These are phyloP conservation scores for Lethrus apterus DNA, from an alignment of 1,140 invertebrate genomes.

Conservation along the genomic window DNA sequence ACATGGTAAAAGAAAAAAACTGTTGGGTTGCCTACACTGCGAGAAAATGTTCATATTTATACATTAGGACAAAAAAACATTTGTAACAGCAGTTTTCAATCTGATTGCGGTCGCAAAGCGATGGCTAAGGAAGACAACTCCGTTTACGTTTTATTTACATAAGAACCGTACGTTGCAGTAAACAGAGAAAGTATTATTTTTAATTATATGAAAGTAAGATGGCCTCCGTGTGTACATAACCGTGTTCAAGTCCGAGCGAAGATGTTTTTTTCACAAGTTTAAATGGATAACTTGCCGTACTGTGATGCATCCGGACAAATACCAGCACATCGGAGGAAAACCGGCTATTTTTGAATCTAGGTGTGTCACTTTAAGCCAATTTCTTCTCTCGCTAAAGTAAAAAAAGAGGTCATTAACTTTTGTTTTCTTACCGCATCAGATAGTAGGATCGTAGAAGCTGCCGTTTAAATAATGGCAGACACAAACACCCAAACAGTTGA, in stretches of 20 bases:
- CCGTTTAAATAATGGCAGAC: constrained; percentile 16
- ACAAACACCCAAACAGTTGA: constrained; percentile 41
- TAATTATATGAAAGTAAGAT: constrained; percentile 12
- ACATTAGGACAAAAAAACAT: too few relatives aligned
- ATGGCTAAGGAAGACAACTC: too few relatives aligned
- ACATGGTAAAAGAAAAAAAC: too few relatives aligned
- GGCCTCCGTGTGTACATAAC: constrained; percentile 9
- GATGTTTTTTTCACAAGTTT: neutral
- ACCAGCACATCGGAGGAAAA: neutral
- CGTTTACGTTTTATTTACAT: too few relatives aligned
- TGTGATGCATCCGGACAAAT: constrained; percentile 7
- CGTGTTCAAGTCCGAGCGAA: too few relatives aligned
- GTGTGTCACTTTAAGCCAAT: constrained; percentile 1
- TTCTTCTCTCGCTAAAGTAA: neutral
- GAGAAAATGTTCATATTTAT: too few relatives aligned
- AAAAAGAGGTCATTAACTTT: constrained; percentile 10
- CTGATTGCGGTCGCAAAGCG: too few relatives aligned
- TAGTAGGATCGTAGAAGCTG: constrained; percentile 4
- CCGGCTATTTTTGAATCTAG: neutral
- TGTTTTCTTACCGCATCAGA: constrained; percentile 4
- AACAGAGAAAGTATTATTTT: constrained; percentile 13
- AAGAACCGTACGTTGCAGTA: too few relatives aligned
- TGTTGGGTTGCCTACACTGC: too few relatives aligned
- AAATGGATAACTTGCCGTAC: neutral
- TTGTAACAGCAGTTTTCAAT: too few relatives aligned